Percentiles rank a stretch among this genome's conserved stretches.
These are phyloP conservation scores for Asobara japonica DNA, from an alignment of 1,140 invertebrate species.

Conservation along the genomic window DNA sequence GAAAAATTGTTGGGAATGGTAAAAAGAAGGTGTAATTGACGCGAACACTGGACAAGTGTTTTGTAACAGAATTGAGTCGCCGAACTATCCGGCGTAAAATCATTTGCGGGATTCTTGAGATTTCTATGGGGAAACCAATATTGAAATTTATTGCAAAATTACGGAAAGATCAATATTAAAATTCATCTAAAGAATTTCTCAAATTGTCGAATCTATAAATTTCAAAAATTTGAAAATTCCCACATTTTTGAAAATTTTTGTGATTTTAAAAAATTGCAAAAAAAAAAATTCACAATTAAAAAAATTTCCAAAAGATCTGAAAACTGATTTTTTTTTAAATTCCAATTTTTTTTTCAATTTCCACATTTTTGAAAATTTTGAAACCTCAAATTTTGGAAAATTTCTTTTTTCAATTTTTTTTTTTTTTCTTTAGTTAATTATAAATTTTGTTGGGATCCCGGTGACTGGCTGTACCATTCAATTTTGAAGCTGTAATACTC, in stretches of 20 bases:
- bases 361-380: neutral
- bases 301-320: too few species aligned
- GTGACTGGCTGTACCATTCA: slow-evolving; percentile 53
- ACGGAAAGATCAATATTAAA: too few species aligned
- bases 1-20: neutral
- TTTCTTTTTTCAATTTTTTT: neutral
- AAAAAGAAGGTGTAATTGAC: neutral
- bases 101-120: too few species aligned
- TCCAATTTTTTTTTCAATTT: neutral
- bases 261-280: too few species aligned
- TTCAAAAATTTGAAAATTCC: neutral
- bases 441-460: neutral
- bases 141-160: too few species aligned
- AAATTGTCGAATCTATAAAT: too few species aligned
- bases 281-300: too few species aligned
- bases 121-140: too few species aligned
- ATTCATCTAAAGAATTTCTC: too few species aligned
- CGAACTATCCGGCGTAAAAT: neutral
- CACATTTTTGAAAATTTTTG: neutral
- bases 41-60: neutral
- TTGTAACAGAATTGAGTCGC: neutral
- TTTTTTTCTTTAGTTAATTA: neutral
- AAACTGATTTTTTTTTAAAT: neutral
- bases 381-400: neutral
- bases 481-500: slow-evolving; percentile 34